Evolutionary conservation across 2,888 invertebrate species (phyloP).

Genomic region (Chymomyza procnemis): DNA sequence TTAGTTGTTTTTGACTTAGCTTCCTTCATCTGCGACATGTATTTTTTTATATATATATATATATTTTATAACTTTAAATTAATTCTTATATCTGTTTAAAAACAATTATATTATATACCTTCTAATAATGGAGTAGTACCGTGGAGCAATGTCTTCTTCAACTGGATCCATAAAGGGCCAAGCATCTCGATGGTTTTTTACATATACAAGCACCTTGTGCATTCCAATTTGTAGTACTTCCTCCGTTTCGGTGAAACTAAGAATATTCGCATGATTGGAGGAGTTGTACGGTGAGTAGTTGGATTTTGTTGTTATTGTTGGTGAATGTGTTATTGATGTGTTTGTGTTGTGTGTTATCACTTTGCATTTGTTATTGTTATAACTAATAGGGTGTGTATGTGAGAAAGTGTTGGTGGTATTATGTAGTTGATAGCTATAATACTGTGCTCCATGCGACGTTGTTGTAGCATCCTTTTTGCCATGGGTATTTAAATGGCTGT

Average conservation of each 20-base stretch:
- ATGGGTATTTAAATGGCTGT: constrained; percentile 24
- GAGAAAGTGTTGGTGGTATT: constrained; percentile 37
- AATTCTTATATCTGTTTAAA: neutral
- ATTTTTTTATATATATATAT: neutral
- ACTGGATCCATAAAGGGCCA: constrained; percentile 97
- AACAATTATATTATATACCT: constrained; percentile 69
- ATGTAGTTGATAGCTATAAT: constrained; percentile 36
- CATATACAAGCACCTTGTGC: constrained; percentile 93
- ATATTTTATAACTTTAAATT: neutral
- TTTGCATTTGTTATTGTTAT: constrained; percentile 54
- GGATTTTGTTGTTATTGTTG: constrained; percentile 51
- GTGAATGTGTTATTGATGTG: constrained; percentile 50
- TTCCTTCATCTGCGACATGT: neutral
- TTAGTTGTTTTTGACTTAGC: no score
- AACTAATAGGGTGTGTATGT: constrained; percentile 32
- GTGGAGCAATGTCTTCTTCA: constrained; percentile 94
- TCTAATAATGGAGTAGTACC: constrained; percentile 86
- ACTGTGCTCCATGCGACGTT: constrained; percentile 54
- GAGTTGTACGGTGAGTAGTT: constrained; percentile 73
- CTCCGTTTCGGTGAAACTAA: constrained; percentile 87
- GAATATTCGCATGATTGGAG: constrained; percentile 78
- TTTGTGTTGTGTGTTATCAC: constrained; percentile 57
- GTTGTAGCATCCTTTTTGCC: neutral
- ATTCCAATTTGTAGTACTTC: constrained; percentile 93
- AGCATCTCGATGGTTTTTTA: constrained; percentile 93